Percentiles rank a stretch among this genome's conserved stretches.
Evolutionary conservation across 2,797 vertebrate genomes (phyloP).

Genomic region (Sebastes itinus): DNA sequence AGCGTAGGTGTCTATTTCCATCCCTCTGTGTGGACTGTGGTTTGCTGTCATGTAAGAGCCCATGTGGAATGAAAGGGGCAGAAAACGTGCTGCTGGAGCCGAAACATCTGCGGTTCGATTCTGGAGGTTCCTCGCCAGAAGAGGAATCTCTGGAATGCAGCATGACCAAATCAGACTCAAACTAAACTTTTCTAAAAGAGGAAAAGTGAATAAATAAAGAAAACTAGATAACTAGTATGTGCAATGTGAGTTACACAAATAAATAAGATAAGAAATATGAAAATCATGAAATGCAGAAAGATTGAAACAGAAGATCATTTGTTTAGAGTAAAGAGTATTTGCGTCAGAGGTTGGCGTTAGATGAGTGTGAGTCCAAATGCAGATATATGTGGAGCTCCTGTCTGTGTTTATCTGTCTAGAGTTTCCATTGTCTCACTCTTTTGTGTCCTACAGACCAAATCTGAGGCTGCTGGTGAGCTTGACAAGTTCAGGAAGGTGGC

Average conservation of each 20-base stretch:
- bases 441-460: conserved; percentile 83
- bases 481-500: conserved; percentile 73
- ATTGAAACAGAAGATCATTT: background rate
- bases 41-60: conserved; percentile 52
- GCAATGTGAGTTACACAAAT: background rate
- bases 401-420: conserved; percentile 16
- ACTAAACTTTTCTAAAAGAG: conserved; percentile 8
- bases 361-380: background rate
- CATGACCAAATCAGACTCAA: conserved; percentile 49
- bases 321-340: background rate
- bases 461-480: conserved; percentile 86
- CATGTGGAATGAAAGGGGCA: conserved; percentile 53
- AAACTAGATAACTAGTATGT: background rate
- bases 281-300: background rate
- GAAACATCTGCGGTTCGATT: conserved; percentile 63
- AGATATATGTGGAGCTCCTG: background rate
- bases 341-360: background rate
- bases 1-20: conserved; percentile 45
- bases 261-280: conserved; percentile 2
- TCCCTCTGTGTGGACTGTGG: conserved; percentile 43
- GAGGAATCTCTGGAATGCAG: conserved; percentile 68
- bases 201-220: background rate
- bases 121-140: conserved; percentile 58
- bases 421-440: conserved; percentile 12
- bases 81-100: conserved; percentile 44